Conservation (phyloP, 2,888 invertebrate genomes). For the Ophion ellenae region DNA sequence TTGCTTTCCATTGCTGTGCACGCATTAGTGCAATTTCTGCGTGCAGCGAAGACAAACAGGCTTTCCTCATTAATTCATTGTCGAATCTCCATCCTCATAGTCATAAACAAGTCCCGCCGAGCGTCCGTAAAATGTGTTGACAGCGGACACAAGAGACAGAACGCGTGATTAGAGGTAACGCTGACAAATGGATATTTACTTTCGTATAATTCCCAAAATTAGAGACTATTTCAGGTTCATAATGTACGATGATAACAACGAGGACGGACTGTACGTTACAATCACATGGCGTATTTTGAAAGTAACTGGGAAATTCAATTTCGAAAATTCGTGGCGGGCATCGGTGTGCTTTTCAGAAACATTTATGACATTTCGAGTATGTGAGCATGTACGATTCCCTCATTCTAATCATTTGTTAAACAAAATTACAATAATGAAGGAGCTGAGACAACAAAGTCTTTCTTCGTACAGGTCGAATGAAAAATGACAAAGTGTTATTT, state of each 20-base stretch:
- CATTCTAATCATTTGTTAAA: too few relatives aligned
- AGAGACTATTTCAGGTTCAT: background rate
- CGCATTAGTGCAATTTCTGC: background rate
- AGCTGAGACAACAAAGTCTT: too few relatives aligned
- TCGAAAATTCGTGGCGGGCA: background rate
- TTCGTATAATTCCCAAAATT: conserved; percentile 2
- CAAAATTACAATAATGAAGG: too few relatives aligned
- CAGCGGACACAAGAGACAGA: conserved; percentile 33
- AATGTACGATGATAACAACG: background rate
- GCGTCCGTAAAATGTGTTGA: conserved; percentile 47
- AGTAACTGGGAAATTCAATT: background rate
- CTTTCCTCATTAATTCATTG: conserved; percentile 51
- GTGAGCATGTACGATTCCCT: too few relatives aligned
- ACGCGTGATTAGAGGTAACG: conserved; percentile 32
- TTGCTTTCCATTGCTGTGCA: background rate
- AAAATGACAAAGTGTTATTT: too few relatives aligned
- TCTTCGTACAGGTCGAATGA: too few relatives aligned
- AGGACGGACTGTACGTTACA: background rate
- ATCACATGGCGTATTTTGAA: background rate
- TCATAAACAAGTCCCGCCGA: conserved; percentile 47
- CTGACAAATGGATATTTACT: conserved; percentile 35
- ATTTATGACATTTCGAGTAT: too few relatives aligned
- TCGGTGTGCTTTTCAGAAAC: too few relatives aligned
- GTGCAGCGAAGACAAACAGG: conserved; percentile 25
- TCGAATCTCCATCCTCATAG: conserved; percentile 44